Conservation (phyloP, 1,140 invertebrate species). For the Diachasma alloeum region DNA sequence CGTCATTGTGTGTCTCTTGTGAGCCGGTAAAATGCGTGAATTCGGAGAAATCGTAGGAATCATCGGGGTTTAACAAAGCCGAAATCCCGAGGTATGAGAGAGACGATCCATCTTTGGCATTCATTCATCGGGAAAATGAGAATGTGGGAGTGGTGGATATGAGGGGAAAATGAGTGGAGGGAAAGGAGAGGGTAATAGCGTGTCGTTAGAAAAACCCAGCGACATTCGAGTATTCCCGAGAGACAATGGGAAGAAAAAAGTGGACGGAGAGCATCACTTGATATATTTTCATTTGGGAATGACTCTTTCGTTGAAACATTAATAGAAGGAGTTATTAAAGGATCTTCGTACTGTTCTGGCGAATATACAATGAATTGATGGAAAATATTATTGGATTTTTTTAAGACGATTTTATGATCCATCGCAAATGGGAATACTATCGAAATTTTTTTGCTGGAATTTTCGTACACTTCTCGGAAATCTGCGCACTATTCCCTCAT, state of each 20-base stretch:
- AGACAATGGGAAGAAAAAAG: constrained; percentile 23
- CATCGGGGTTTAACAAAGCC: constrained; percentile 43
- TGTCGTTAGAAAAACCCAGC: constrained; percentile 6
- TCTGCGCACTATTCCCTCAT: too few species aligned
- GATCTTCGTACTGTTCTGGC: too few species aligned
- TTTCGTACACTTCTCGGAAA: too few species aligned
- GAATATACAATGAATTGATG: too few species aligned
- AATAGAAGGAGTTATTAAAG: too few species aligned
- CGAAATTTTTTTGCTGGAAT: too few species aligned
- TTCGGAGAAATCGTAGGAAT: constrained; percentile 49
- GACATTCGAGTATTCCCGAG: background rate
- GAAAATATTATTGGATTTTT: too few species aligned
- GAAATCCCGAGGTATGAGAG: constrained; percentile 22
- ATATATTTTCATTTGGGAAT: constrained; percentile 6
- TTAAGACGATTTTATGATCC: too few species aligned
- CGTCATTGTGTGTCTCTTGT: constrained; percentile 16
- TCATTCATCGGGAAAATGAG: constrained; percentile 53
- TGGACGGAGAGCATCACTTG: background rate
- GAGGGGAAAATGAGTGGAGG: constrained; percentile 22
- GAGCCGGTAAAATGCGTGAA: constrained; percentile 40
- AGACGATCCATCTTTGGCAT: constrained; percentile 57
- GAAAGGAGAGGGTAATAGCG: constrained; percentile 24
- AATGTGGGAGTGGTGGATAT: constrained; percentile 36
- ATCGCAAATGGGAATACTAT: too few species aligned
- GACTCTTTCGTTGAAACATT: background rate